Evolutionary conservation across 2,888 invertebrate genomes (phyloP), one percentile per base, ranked within the genome.

Genomic region (Schrankia costaestrigalis): DNA sequence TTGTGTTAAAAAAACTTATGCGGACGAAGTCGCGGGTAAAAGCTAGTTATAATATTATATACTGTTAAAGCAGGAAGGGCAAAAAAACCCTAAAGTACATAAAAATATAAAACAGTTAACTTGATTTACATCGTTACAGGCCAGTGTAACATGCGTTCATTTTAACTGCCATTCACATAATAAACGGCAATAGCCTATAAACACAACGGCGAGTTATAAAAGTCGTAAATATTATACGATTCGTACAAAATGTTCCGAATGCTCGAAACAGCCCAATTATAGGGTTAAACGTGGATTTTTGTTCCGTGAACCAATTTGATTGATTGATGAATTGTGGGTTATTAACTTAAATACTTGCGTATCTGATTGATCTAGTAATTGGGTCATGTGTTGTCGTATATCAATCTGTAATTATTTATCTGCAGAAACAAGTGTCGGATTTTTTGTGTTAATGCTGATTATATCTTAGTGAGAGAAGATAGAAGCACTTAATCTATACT

Each of bases 131-230:
- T 34, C 21, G 19, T 19, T 28, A 28, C 19, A 6, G 2, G 1
- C 19, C 31, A 18, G 22, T 48, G 28, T 32, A 26, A 40, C 9
- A 12, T 26, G 8, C 11, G 3, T 7, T 34, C 27, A 26, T 40
- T 31, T 27, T 15, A n/a, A 42, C 35, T 35, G 27, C 36, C 30
- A 46, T 59, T 56, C 55, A 45, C 54, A 49, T 47, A 41, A 49
- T 56, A 62, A 52, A 56, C 39, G 37, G 53, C 50, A 30, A 46
- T 46, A 31, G 38, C 36, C 45, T 29, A 41, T 51, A 61, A 57
- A 50, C 30, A 38, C 40, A 47, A 46, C 44, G 32, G 41, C 19
- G 17, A 32, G 19, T 17, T 18, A 11, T 25, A 13, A 28, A 26
- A 31, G 31, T 42, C 56, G 30, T 50, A 55, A 55, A 55, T 38